Base-by-base conservation (phyloP, 1,140 invertebrate species). In the Asbolus verrucosus region DNA sequence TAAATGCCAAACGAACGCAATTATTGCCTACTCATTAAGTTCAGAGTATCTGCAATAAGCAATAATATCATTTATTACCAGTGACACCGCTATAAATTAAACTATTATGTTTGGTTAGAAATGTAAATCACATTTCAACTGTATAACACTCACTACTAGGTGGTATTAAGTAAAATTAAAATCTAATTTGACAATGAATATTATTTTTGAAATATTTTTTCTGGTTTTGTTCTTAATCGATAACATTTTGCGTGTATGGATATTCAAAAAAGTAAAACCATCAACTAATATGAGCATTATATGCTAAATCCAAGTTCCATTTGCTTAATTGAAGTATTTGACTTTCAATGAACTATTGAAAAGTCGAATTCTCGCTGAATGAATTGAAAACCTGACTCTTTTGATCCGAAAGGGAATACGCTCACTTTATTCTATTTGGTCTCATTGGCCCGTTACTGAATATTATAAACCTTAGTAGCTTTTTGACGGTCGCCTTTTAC, bases 261-360 rank as follows among this genome's bases (percentile, higher is more conserved):
- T 54, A 9, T 54, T n/a, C n/a, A 54, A 27, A 63, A 59, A 50
- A 60, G 67, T 69, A 66, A 70, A 70, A 61, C 43, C 63, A 66
- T 70, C 38, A 65, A 50, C 61, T 70, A 70, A 70, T 65, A 61
- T 61, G 67, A 62, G 38, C 71, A 67, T 43, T 43, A 46, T 74
- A 73, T 73, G 72, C 69, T 71, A 70, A 75, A 74, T 74, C 73
- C 61, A 71, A 73, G 67, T 75, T 78, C 78, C 78, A 79, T 79
- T 79, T 79, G 70, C 74, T 70, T 79, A 79, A 79, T 79, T 79
- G 78, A 75, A 78, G 78, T 77, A 77, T 79, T 76, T 65, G 69
- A 73, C 70, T 76, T 74, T 73, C 69, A 73, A 70, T 70, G 65
- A 70, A 41, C 73, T 65, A 76, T 78, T 79, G 73, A 79, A 78